Evolutionary conservation across 2,113 vertebrate genomes (phyloP), one percentile per base, ranked within the genome.

Genomic region (Sorex fumeus): DNA sequence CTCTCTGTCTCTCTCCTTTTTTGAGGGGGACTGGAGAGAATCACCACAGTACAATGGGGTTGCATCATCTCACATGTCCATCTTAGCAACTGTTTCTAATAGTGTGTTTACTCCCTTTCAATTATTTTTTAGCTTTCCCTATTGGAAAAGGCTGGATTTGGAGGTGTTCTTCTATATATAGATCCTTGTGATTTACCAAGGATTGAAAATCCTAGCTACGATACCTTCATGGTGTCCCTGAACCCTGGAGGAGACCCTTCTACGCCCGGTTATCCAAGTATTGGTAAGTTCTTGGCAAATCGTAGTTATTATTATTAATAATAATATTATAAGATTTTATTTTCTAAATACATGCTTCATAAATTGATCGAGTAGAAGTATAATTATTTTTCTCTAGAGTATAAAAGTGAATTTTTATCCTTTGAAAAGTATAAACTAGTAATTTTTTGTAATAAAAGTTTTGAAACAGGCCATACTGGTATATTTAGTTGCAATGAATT

Each of bases 171-270:
- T 70, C 97, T 99, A 4, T 99, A 99, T 30, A 28, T 98, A 36
- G 99, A 99, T 93, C 99, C 99, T 18, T 99, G 99, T 95, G 99
- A 99, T 66, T 96, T 98, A 71, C 98, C 98, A 90, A 97, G 97
- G 87, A 96, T 95, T 50, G 92, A 92, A 85, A 96, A 97, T 62
- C 83, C 95, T 57, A 96, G 92, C 86, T 95, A 97, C 10, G 97
- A 99, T 86, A 96, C 98, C 30, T 99, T 99, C 72, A 98, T 98
- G 96, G 98, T 99, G 57, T 98, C 98, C 0, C 96, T 99, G 87
- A 99, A 99, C 88, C 97, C 98, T 0, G 99, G 98, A 93, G 99
- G 98, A 88, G 98, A 99, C 84, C 98, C 98, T 28, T 98, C 98
- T 12, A 98, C 98, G 0, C 98, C 98, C 30, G 97, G 97, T 50